A percentile compares a stretch with the other conserved stretches of the same genome.
Evolutionary conservation across 2,888 invertebrate genomes (phyloP).

Genomic region (Ectobius pallidus): DNA sequence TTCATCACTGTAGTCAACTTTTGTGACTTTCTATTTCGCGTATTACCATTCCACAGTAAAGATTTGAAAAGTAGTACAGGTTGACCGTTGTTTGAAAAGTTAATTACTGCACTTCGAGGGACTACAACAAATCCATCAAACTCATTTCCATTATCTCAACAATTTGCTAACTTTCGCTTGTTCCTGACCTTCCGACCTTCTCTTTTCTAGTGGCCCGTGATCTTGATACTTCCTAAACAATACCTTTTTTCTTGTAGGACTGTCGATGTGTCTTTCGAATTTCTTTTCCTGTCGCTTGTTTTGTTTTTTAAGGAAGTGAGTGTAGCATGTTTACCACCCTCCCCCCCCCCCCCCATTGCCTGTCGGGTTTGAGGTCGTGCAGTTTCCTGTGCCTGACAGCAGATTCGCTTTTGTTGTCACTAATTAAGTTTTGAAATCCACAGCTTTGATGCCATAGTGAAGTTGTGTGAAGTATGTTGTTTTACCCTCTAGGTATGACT

Average conservation of each 20-base stretch:
- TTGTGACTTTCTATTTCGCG: too few species aligned
- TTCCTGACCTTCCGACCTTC: background rate
- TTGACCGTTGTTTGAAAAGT: too few species aligned
- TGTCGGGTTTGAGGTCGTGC: background rate
- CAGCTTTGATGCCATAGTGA: background rate
- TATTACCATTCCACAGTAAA: too few species aligned
- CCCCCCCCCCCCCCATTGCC: background rate
- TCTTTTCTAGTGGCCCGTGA: background rate
- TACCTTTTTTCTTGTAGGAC: background rate
- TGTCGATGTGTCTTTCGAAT: background rate
- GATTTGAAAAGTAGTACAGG: too few species aligned
- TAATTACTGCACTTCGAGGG: too few species aligned
- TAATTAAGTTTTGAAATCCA: background rate
- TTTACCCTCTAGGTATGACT: too few species aligned
- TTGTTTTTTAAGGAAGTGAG: background rate
- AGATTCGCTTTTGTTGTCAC: background rate
- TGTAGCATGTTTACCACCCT: background rate
- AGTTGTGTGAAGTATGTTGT: too few species aligned
- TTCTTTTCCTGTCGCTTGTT: too few species aligned
- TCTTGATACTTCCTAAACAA: background rate
- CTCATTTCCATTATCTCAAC: too few species aligned
- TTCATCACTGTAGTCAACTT: too few species aligned
- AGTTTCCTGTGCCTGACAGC: background rate
- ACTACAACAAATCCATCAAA: too few species aligned
- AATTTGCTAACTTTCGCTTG: constrained; percentile 2